A percentile compares a stretch with the other conserved stretches of the same genome.
Conservation (phyloP, 2,113 vertebrate genomes). For the Saccopteryx leptura region DNA sequence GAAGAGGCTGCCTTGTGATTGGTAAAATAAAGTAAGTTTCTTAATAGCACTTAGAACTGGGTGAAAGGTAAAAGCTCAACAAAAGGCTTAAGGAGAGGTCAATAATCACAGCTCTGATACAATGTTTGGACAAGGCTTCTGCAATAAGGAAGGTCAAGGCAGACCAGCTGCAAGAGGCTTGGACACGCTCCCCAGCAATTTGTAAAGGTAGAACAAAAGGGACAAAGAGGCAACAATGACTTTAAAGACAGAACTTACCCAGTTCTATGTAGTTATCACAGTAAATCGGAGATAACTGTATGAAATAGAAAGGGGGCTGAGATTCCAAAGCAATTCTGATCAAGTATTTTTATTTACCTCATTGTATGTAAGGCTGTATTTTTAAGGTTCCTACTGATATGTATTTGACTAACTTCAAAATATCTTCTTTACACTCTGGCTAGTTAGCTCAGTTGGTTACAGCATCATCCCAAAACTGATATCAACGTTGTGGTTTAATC, state of each 20-base stretch:
- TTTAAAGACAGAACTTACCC: conserved; percentile 7
- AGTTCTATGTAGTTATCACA: neutral
- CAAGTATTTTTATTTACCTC: conserved; percentile 28
- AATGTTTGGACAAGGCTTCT: neutral
- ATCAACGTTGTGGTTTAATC: too few species aligned
- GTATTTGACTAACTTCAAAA: conserved; percentile 43
- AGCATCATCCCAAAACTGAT: too few species aligned
- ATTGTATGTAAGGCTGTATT: neutral
- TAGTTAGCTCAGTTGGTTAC: too few species aligned
- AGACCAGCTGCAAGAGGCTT: neutral
- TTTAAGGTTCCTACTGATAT: neutral
- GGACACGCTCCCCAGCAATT: neutral
- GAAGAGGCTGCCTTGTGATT: neutral
- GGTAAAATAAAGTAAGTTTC: conserved; percentile 52
- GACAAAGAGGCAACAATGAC: neutral
- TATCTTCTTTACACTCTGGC: neutral
- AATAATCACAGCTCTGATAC: neutral
- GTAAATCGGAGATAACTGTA: neutral
- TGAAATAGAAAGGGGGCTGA: neutral
- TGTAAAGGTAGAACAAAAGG: neutral
- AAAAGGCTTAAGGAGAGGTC: conserved; percentile 49
- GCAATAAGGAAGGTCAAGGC: neutral
- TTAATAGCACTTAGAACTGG: conserved; percentile 47
- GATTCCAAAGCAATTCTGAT: conserved; percentile 18
- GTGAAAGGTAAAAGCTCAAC: conserved; percentile 43